Evolutionary conservation across 2,797 vertebrate genomes (phyloP).

Genomic region (Catharus ustulatus): DNA sequence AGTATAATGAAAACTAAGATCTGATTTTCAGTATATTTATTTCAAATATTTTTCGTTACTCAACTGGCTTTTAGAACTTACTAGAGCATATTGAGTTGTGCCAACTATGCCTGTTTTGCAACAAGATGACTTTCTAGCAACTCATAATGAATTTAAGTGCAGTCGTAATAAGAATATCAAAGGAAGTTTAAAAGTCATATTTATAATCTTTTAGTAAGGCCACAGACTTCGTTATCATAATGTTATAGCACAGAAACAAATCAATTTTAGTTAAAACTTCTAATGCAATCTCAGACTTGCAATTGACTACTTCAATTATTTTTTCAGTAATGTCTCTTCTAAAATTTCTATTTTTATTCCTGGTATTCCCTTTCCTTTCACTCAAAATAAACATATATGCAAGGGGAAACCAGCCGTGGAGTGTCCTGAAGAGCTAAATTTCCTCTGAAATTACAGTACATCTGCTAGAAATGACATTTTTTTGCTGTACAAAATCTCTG

Average conservation of each 20-base stretch:
- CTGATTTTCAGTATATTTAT: neutral
- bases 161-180: conserved; percentile 11
- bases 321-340: neutral
- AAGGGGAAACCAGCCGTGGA: neutral
- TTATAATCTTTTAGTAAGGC: conserved; percentile 9
- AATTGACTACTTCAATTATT: neutral
- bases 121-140: neutral
- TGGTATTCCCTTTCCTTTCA: neutral
- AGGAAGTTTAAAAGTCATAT: neutral
- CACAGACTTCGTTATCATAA: conserved; percentile 25
- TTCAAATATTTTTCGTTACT: neutral
- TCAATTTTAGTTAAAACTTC: neutral
- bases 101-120: neutral
- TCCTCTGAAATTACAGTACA: neutral
- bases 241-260: neutral
- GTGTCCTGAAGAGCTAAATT: neutral
- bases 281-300: neutral
- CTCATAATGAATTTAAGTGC: conserved; percentile 38
- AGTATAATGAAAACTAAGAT: neutral
- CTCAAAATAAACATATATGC: neutral
- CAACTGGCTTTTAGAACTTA: neutral
- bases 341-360: neutral
- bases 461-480: neutral
- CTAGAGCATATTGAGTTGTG: neutral
- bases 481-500: neutral